Conservation (phyloP, 2,888 invertebrate genomes). For the Hyles lineata region DNA sequence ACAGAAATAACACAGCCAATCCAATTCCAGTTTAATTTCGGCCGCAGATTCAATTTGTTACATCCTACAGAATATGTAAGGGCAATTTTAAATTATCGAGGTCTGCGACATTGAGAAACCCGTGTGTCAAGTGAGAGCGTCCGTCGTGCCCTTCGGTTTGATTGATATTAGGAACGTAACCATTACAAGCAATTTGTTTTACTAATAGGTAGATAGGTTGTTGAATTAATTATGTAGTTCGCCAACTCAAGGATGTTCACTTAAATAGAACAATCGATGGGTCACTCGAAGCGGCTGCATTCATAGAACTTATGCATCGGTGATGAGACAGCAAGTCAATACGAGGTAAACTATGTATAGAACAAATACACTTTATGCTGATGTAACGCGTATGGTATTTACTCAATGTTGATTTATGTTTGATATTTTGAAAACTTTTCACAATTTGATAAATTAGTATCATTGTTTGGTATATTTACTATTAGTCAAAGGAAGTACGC, state of each 20-base stretch:
- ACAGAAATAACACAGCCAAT: neutral
- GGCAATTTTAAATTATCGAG: constrained; percentile 25
- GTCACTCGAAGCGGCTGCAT: constrained; percentile 51
- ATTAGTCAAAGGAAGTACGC: no score
- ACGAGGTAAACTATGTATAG: neutral
- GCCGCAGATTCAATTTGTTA: constrained; percentile 14
- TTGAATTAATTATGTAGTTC: constrained; percentile 35
- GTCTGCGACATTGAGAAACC: constrained; percentile 24
- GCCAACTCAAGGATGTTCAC: constrained; percentile 37
- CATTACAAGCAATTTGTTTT: constrained; percentile 26
- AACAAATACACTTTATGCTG: neutral
- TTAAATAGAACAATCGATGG: constrained; percentile 60
- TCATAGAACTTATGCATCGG: constrained; percentile 61
- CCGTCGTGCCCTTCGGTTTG: constrained; percentile 9
- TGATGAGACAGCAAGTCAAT: constrained; percentile 46
- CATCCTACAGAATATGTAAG: constrained; percentile 13
- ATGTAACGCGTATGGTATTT: neutral
- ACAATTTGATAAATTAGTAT: no score
- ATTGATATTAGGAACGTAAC: constrained; percentile 17
- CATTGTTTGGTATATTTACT: no score
- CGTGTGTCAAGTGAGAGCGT: neutral
- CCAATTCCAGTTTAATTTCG: constrained; percentile 20
- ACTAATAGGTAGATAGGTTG: neutral
- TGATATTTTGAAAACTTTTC: no score
- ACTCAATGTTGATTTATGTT: no score